Evolutionary conservation across 2,888 invertebrate species (phyloP), one percentile per base, ranked within the genome.

Genomic region (Hermaeophaga mercurialis): DNA sequence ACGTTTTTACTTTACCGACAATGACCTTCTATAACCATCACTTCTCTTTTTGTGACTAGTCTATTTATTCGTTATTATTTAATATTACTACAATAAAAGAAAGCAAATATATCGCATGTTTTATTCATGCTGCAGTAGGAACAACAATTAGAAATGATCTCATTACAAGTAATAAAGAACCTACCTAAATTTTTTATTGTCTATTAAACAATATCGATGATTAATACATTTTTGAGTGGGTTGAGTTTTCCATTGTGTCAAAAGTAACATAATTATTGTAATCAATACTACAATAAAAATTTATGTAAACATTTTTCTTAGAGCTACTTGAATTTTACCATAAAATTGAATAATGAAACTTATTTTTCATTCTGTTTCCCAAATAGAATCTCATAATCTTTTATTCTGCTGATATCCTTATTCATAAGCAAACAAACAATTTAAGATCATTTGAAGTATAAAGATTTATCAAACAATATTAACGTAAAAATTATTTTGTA

Each of bases 111-210:
- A n/a, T n/a, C n/a, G n/a, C n/a, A 39, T 39, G 39, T 39, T 19
- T 39, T 39, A 39, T 39, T 39, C 39, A 39, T 22, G 7, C n/a
- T 12, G 41, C 14, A 41, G 24, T 14, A 12, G 11, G n/a, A n/a
- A 11, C 17, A 46, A 33, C 45, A 46, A 46, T 46, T 46, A 46
- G 45, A 46, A 46, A 46, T 46, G 45, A 46, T 46, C 28, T 46
- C 45, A 46, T 46, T 46, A 46, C 45, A 46, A 28, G 45, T 33
- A 46, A 39, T 39, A 46, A 28, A 17, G 31, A 31, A 46, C 45
- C 45, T 46, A 46, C 45, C 45, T 46, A 46, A 46, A 46, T 12
- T 18, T 46, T 18, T 31, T 46, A 28, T 46, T 33, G 45, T 33
- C 17, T 18, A 7, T 14, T 26, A 26, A 33, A 46, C 45, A 46